These are phyloP conservation scores for Caligus rogercresseyi DNA, from an alignment of 1,140 invertebrate genomes.

Conservation along the genomic window DNA sequence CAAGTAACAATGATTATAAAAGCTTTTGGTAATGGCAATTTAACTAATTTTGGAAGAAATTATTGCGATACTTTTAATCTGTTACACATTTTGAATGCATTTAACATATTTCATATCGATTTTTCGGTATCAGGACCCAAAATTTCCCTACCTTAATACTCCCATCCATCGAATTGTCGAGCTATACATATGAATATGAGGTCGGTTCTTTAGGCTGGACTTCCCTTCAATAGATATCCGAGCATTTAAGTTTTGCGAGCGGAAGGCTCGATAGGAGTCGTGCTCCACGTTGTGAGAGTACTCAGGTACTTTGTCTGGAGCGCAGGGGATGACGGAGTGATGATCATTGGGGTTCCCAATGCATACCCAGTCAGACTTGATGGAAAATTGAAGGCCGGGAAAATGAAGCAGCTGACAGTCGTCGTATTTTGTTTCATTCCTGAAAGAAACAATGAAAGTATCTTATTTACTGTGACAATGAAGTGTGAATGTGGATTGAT, in stretches of 20 bases:
- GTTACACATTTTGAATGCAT: too few relatives aligned
- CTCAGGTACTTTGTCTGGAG: slow-evolving; percentile 86
- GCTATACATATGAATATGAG: slow-evolving; percentile 15
- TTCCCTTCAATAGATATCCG: slow-evolving; percentile 57
- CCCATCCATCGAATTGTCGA: slow-evolving; percentile 51
- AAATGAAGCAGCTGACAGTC: slow-evolving; percentile 79
- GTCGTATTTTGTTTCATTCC: slow-evolving; percentile 72
- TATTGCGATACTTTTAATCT: too few relatives aligned
- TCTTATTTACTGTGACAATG: too few relatives aligned
- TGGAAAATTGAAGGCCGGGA: slow-evolving; percentile 62
- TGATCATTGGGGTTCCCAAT: slow-evolving; percentile 85
- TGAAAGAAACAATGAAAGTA: neutral
- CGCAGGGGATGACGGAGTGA: slow-evolving; percentile 85
- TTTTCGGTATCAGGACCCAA: neutral
- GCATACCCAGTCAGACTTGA: slow-evolving; percentile 78
- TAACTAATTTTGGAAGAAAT: too few relatives aligned
- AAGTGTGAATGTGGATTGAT: too few relatives aligned
- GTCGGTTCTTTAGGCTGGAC: neutral
- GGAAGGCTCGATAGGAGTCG: slow-evolving; percentile 56
- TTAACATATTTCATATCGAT: too few relatives aligned
- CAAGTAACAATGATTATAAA: too few relatives aligned
- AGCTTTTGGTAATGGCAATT: too few relatives aligned
- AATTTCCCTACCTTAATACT: slow-evolving; percentile 59
- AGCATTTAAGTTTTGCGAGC: slow-evolving; percentile 80
- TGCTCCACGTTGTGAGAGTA: slow-evolving; percentile 74